Conservation (phyloP, 2,888 invertebrate genomes). For the Ochropleura plecta region DNA sequence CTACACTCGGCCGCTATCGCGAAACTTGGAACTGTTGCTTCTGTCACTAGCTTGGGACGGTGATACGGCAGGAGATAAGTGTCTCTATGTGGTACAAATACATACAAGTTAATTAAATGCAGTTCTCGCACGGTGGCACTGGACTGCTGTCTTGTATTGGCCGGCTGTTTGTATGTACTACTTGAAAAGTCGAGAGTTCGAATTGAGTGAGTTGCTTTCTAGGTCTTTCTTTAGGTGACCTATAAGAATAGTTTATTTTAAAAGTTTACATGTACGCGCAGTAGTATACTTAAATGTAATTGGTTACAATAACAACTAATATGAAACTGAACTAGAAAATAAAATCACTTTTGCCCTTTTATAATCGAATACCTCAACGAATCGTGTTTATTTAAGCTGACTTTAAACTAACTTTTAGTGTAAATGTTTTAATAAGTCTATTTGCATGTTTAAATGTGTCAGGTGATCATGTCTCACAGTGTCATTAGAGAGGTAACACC, state of each 20-base stretch:
- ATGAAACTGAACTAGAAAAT: background rate
- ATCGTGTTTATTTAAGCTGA: background rate
- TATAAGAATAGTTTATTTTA: too few species aligned
- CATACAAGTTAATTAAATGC: constrained; percentile 45
- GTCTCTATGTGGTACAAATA: constrained; percentile 32
- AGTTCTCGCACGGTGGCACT: constrained; percentile 18
- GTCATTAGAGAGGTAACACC: constrained; percentile 73
- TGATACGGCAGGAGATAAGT: constrained; percentile 33
- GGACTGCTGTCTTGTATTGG: background rate
- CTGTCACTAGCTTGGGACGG: constrained; percentile 14
- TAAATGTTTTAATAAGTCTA: constrained; percentile 21
- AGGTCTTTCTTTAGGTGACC: background rate
- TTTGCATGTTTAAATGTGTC: constrained; percentile 36
- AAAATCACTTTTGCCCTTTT: background rate
- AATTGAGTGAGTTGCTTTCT: background rate
- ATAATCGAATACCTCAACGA: constrained; percentile 6
- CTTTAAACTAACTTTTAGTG: constrained; percentile 14
- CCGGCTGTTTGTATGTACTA: background rate
- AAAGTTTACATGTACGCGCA: too few species aligned
- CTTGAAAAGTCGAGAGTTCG: background rate
- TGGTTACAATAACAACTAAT: constrained; percentile 7
- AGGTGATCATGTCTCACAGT: constrained; percentile 34
- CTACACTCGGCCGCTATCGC: constrained; percentile 21
- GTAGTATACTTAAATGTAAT: background rate
- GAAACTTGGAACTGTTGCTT: constrained; percentile 40